Evolutionary conservation across 2,113 vertebrate genomes (phyloP), one percentile per base, ranked within the genome.

Genomic region (Bucco capensis): DNA sequence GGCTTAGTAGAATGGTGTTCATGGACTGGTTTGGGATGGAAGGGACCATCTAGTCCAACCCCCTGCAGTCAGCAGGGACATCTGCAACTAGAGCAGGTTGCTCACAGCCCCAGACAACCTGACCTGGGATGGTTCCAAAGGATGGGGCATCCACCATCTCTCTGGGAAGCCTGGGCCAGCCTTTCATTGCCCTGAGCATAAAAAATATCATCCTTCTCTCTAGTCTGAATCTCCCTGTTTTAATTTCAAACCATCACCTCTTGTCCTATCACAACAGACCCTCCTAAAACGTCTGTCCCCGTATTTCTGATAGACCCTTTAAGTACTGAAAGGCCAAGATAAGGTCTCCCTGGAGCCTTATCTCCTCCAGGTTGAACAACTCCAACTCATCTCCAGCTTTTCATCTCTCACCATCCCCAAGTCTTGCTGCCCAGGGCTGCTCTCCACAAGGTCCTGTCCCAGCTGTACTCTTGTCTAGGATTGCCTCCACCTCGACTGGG

Each of bases 91-190:
- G 60, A 62, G 7, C 28, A 46, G 30, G 25, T 22, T n/a, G 33
- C 31, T 72, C 49, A 7, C 3, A 60, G 7, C 23, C 23, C 8
- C 0, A 1, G 60, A n/a, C 38, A 49, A 0, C 73, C 17, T 65
- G 31, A 1, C 14, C 38, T 50, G 23, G 64, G 12, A 37, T 5
- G 3, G 18, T 46, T n/a, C 31, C 25, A 19, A n/a, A 22, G 25
- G 25, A 33, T 69, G n/a, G 17, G 17, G 30, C 15, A 38, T 10
- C 8, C 2, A 12, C 42, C 19, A 14, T 21, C 19, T 40, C 17
- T 70, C 27, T 72, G 35, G 28, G 6, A 13, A 79, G 0, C 24
- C 28, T 67, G 33, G 10, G 9, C 17, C 19, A 30, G 31, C 1
- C 21, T 10, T 2, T 51, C 18, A 8, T 9, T 24, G 31, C 18